Base-by-base conservation (phyloP, 1,140 invertebrate genomes). In the Oppia nitens region DNA sequence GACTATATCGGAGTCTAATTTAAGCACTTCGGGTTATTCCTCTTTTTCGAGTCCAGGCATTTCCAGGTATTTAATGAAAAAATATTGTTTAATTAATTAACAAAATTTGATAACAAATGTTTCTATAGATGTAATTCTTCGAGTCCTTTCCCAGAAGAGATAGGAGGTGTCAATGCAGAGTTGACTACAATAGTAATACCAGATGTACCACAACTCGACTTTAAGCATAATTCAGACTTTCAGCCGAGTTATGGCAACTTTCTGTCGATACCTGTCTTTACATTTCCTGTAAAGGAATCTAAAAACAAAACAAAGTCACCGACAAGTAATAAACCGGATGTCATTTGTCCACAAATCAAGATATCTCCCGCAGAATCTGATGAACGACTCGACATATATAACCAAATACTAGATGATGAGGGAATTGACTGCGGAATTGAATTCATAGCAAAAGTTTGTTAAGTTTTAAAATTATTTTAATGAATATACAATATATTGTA, bases 11-110 rank as follows among this genome's bases (percentile, higher is more conserved):
- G 60, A 61, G 40, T 61, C 60, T 11, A 61, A 61, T 26, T 55
- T 61, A 29, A 61, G 60, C 20, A 61, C 60, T 27, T 61, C 60
- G 2, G 60, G 60, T 27, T 61, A 61, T 47, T 61, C 60, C 14
- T 61, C 60, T 3, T 32, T 61, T 4, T 61, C 60, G 14, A 57
- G 54, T 32, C 60, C 55, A 9, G 60, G 60, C 11, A 47, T 57
- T 21, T 57, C 55, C n/a, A n/a, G 55, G n/a, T 40, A 6, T 40
- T 40, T 40, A 40, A 9, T 40, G 6, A 6, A 9, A 40, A 17
- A 17, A 40, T 40, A 40, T 40, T 40, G n/a, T n/a, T n/a, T n/a
- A n/a, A n/a, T n/a, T n/a, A n/a, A n/a, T n/a, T n/a, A n/a, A n/a
- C n/a, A n/a, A n/a, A n/a, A n/a, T n/a, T n/a, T n/a, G n/a, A n/a